Evolutionary conservation across 2,113 vertebrate genomes (phyloP).

Genomic region (Thamnaconus septentrionalis): DNA sequence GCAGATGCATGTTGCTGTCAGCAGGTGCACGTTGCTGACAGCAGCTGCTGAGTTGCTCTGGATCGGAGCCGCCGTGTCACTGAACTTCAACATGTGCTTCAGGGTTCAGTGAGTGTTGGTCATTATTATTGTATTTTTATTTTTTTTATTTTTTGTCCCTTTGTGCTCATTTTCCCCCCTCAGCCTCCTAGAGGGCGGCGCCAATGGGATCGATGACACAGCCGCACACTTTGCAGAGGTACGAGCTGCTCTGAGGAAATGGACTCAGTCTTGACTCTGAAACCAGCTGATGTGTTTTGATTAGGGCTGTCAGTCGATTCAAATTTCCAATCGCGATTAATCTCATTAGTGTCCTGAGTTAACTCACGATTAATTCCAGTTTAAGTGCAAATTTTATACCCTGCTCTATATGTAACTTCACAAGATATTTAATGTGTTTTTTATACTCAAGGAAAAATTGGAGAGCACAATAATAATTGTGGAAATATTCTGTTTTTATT

Average conservation of each 20-base stretch:
- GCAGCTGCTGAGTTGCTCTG: neutral
- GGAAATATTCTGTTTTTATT: too few relatives aligned
- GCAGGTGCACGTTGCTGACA: neutral
- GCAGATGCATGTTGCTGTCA: too few relatives aligned
- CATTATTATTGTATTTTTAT: slow-evolving; percentile 4
- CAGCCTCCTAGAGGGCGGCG: slow-evolving; percentile 87
- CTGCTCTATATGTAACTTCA: too few relatives aligned
- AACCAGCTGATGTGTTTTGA: slow-evolving; percentile 2
- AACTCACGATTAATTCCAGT: too few relatives aligned
- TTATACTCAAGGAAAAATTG: too few relatives aligned
- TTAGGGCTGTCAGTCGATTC: neutral
- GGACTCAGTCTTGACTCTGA: neutral
- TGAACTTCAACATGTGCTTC: neutral
- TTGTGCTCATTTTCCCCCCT: slow-evolving; percentile 48
- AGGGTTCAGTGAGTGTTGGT: slow-evolving; percentile 2
- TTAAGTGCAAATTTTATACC: too few relatives aligned
- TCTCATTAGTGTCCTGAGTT: too few relatives aligned
- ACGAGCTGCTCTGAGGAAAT: slow-evolving; percentile 35
- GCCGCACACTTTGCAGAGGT: slow-evolving; percentile 94
- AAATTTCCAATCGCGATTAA: too few relatives aligned
- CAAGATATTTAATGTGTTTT: too few relatives aligned
- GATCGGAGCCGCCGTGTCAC: neutral
- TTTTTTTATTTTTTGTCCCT: slow-evolving; percentile 30
- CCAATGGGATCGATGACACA: slow-evolving; percentile 83
- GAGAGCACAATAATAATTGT: too few relatives aligned